Evolutionary conservation across 2,113 vertebrate species (phyloP).

Genomic region (Aspiorhynchus laticeps): DNA sequence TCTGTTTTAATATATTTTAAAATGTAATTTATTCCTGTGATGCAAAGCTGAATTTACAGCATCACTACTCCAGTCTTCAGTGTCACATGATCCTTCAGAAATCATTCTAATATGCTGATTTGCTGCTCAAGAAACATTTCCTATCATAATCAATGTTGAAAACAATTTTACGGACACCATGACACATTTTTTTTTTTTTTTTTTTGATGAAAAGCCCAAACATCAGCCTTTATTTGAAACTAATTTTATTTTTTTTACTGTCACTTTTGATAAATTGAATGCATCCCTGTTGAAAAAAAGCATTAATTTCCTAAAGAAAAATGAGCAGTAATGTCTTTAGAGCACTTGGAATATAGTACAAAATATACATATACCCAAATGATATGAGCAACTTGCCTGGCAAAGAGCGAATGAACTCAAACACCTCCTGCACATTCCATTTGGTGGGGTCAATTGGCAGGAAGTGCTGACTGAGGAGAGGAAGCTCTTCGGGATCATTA

Average conservation of each 20-base stretch:
- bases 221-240: background rate
- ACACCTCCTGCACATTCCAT: conserved; percentile 97
- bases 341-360: background rate
- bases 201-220: background rate
- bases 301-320: background rate
- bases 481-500: conserved; percentile 83
- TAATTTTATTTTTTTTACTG: background rate
- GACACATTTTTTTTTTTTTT: background rate
- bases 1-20: background rate
- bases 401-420: conserved; percentile 91
- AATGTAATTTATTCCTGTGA: background rate
- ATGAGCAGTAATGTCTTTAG: background rate
- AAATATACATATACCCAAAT: background rate
- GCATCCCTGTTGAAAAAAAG: background rate
- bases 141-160: background rate
- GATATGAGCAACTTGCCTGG: conserved; percentile 77
- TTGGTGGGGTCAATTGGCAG: conserved; percentile 89
- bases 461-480: conserved; percentile 83
- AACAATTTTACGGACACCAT: background rate
- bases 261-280: background rate
- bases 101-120: background rate
- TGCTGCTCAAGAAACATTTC: background rate
- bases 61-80: background rate
- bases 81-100: background rate
- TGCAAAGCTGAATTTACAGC: background rate